These are phyloP conservation scores for Oreonectes daqikongensis DNA, from an alignment of 2,797 vertebrate genomes.

Conservation along the genomic window DNA sequence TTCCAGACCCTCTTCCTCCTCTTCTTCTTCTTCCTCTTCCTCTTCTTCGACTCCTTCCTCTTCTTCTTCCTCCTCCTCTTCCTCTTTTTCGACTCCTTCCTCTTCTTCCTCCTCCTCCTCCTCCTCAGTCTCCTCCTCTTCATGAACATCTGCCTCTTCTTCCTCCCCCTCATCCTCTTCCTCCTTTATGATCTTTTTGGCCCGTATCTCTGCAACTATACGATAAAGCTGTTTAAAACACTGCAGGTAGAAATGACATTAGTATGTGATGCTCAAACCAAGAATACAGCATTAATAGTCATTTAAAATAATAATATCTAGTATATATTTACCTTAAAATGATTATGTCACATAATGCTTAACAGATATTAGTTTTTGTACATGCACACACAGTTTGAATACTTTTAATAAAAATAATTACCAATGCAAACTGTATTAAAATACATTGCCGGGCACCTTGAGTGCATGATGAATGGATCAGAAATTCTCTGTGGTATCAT, in stretches of 20 bases:
- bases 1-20: slow-evolving; percentile 26
- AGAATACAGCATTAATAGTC: neutral
- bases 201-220: slow-evolving; percentile 71
- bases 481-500: neutral
- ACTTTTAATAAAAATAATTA: neutral
- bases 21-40: neutral
- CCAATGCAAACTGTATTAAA: neutral
- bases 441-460: neutral
- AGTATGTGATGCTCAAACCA: neutral
- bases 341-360: neutral
- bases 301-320: too few species aligned
- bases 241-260: neutral
- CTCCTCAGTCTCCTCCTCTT: slow-evolving; percentile 1
- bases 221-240: slow-evolving; percentile 43
- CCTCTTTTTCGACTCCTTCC: neutral
- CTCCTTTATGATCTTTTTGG: slow-evolving; percentile 51
- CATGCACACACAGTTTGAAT: neutral
- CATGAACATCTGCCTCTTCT: neutral
- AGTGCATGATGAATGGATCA: neutral
- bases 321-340: too few species aligned
- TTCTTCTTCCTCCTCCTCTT: slow-evolving; percentile 13
- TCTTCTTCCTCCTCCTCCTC: slow-evolving; percentile 26
- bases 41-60: slow-evolving; percentile 2
- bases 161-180: slow-evolving; percentile 32
- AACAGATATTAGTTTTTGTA: neutral